phyloP scores from a whole-genome alignment of 2,888 invertebrate genomes.

The Nomada fucata region DNA sequence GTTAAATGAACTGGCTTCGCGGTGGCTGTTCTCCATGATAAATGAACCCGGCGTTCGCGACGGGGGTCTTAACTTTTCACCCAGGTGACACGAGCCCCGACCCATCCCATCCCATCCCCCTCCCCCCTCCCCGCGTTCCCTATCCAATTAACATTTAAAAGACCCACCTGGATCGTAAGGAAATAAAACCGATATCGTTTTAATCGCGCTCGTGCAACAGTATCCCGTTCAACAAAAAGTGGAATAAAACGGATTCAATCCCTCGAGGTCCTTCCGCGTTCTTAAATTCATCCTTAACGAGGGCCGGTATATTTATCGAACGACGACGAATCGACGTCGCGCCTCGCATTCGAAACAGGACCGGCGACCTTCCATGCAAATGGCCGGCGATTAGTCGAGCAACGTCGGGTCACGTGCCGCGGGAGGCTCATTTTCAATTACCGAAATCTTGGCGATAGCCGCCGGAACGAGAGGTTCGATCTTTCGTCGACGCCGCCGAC shows the following conservation, averaged over 20 bases:
- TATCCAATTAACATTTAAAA: slow-evolving; percentile 9
- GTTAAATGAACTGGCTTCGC: slow-evolving; percentile 16
- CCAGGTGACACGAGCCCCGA: neutral
- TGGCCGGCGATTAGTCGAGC: neutral
- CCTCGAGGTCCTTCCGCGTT: neutral
- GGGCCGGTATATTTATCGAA: neutral
- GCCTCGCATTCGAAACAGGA: slow-evolving; percentile 23
- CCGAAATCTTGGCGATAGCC: slow-evolving; percentile 32
- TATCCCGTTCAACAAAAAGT: neutral
- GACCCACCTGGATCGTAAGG: too few species aligned
- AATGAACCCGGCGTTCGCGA: slow-evolving; percentile 21
- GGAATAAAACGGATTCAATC: neutral
- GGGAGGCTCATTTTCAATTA: slow-evolving; percentile 60
- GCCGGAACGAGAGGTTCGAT: slow-evolving; percentile 43
- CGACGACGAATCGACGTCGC: slow-evolving; percentile 11
- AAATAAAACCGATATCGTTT: too few species aligned
- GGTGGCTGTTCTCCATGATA: slow-evolving; percentile 16
- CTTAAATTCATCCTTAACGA: neutral
- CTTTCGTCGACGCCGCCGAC: slow-evolving; percentile 31
- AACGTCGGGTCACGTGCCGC: neutral
- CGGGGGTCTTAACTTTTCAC: slow-evolving; percentile 24
- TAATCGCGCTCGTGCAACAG: neutral
- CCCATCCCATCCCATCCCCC: too few species aligned
- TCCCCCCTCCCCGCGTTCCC: neutral
- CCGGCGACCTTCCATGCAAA: slow-evolving; percentile 23